phyloP scores from a whole-genome alignment of 1,140 invertebrate species.

The Limonius californicus region DNA sequence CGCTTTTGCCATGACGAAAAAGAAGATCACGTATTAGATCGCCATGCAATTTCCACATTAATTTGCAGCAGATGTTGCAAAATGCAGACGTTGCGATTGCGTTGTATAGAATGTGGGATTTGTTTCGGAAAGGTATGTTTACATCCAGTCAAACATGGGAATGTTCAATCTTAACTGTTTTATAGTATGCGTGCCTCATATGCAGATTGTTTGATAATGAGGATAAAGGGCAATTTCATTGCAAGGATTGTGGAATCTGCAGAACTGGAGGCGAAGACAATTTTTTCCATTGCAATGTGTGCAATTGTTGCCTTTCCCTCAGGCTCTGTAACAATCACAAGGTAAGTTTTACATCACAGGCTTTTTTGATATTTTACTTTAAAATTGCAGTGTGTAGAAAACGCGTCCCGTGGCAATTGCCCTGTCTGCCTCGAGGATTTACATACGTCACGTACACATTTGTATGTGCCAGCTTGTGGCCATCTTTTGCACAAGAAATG shows the following conservation, averaged over 20 bases:
- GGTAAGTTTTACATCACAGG: conserved; percentile 54
- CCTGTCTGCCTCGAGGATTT: conserved; percentile 2
- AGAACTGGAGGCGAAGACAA: conserved; percentile 77
- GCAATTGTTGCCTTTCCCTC: conserved; percentile 81
- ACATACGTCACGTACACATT: background rate
- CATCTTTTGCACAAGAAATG: conserved; percentile 12
- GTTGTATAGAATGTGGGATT: too few relatives aligned
- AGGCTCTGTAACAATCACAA: conserved; percentile 73
- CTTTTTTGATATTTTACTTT: background rate
- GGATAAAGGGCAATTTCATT: conserved; percentile 85
- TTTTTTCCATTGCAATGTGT: conserved; percentile 82
- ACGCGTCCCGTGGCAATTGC: background rate
- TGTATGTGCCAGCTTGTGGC: conserved; percentile 2
- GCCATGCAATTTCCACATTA: background rate
- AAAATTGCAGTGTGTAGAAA: conserved; percentile 3
- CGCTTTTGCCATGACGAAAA: conserved; percentile 80
- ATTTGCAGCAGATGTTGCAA: too few relatives aligned
- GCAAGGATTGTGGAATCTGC: conserved; percentile 82
- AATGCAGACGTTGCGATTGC: too few relatives aligned
- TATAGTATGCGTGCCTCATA: conserved; percentile 77
- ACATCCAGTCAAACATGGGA: too few relatives aligned
- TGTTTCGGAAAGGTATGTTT: too few relatives aligned
- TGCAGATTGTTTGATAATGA: conserved; percentile 86
- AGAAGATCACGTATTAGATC: conserved; percentile 69
- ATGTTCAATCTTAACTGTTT: too few relatives aligned